Percentiles rank a stretch among this genome's conserved stretches.
Conservation (phyloP, 2,113 vertebrate genomes). For the Heteronetta atricapilla region DNA sequence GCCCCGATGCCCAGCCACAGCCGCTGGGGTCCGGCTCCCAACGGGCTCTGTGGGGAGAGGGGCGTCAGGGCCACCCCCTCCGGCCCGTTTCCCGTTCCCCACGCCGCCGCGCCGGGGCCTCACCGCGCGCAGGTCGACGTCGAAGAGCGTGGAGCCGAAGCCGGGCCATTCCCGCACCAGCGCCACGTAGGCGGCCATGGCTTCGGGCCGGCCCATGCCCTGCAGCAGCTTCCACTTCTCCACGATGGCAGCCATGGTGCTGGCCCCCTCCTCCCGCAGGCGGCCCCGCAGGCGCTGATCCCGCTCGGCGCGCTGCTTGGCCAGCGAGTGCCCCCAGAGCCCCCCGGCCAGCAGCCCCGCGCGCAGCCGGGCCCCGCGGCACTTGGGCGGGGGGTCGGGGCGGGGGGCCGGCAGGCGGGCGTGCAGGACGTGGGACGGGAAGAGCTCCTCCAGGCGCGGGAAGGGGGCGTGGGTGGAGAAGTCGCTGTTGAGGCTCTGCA, state of each 20-base stretch:
- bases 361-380: conserved; percentile 75
- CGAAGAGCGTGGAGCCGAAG: conserved; percentile 93
- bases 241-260: conserved; percentile 83
- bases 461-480: conserved; percentile 83
- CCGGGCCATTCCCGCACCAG: conserved; percentile 91
- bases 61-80: neutral
- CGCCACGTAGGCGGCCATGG: conserved; percentile 89
- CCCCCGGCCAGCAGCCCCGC: conserved; percentile 82
- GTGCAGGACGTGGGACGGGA: conserved; percentile 77
- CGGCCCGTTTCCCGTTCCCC: fast-evolving
- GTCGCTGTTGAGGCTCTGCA: conserved; percentile 89
- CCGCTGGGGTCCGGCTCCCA: conserved; percentile 83
- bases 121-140: conserved; percentile 89
- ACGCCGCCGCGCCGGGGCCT: neutral
- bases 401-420: conserved; percentile 75
- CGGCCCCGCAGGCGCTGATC: conserved; percentile 78
- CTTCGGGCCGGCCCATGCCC: conserved; percentile 86
- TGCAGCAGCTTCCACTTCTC: conserved; percentile 90
- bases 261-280: conserved; percentile 83
- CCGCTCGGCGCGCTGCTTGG: conserved; percentile 85
- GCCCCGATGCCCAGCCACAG: conserved; percentile 89
- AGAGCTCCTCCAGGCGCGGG: conserved; percentile 87
- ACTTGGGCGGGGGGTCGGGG: conserved; percentile 57
- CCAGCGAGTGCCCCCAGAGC: conserved; percentile 82
- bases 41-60: conserved; percentile 76